Percentiles rank a stretch among this genome's conserved stretches.
Conservation (phyloP, 2,113 vertebrate genomes). For the Manacus vitellinus region DNA sequence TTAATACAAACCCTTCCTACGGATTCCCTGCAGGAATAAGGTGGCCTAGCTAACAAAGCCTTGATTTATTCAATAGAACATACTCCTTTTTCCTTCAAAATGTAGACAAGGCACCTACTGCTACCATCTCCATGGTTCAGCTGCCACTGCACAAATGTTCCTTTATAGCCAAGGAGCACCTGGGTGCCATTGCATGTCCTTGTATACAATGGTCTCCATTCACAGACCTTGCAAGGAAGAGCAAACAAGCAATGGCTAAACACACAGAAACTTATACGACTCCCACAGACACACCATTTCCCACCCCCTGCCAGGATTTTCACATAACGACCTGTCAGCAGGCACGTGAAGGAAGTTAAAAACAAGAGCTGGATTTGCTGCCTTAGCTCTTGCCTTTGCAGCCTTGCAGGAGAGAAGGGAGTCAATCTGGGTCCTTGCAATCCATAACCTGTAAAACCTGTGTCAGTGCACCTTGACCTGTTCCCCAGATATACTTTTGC, state of each 20-base stretch:
- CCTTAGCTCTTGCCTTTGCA: background rate
- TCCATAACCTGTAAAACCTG: background rate
- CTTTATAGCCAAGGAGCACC: background rate
- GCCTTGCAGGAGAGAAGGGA: background rate
- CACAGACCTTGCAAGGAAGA: background rate
- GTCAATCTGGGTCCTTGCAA: background rate
- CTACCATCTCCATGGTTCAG: background rate
- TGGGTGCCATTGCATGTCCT: background rate
- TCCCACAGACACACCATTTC: background rate
- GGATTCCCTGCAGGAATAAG: constrained; percentile 8
- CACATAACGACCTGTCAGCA: background rate
- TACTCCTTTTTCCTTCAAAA: background rate
- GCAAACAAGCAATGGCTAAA: background rate
- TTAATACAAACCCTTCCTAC: constrained; percentile 9
- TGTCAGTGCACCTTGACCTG: background rate
- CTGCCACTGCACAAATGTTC: background rate
- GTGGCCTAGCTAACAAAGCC: constrained; percentile 33
- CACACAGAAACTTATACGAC: background rate
- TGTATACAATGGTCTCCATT: background rate
- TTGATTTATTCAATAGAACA: constrained; percentile 5
- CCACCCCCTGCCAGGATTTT: background rate
- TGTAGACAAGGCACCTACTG: background rate
- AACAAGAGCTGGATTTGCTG: background rate
- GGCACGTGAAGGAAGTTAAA: background rate
- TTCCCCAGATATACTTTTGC: background rate